These are phyloP conservation scores for Triplophysa siluroides DNA, from an alignment of 2,113 vertebrate species.

Conservation along the genomic window DNA sequence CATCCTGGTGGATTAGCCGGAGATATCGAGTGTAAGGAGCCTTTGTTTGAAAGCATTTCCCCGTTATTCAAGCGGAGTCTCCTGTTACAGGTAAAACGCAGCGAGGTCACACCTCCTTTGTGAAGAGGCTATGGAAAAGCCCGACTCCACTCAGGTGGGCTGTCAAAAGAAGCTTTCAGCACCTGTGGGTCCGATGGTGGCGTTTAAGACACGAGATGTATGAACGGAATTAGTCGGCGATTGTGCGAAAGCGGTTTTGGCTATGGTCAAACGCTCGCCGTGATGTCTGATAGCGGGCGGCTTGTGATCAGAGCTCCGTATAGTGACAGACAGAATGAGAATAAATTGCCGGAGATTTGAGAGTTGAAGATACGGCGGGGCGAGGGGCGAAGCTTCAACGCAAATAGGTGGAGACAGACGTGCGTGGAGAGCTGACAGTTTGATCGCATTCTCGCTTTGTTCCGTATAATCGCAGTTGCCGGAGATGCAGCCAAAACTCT, in stretches of 20 bases:
- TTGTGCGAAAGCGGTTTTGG: too few relatives aligned
- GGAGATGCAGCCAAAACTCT: conserved; percentile 70
- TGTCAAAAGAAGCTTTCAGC: conserved; percentile 58
- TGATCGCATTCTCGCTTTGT: conserved; percentile 74
- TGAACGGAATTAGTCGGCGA: too few relatives aligned
- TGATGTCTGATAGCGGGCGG: conserved; percentile 3
- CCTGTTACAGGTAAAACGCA: conserved; percentile 25
- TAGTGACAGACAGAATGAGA: background rate
- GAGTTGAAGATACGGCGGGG: background rate
- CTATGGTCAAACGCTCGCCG: background rate
- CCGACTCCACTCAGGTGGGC: conserved; percentile 56
- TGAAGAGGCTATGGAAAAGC: conserved; percentile 15
- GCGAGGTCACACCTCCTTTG: conserved; percentile 22
- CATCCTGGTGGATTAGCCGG: background rate
- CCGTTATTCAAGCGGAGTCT: conserved; percentile 8
- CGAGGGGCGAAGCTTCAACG: background rate
- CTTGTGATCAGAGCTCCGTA: background rate
- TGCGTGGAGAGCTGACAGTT: conserved; percentile 57
- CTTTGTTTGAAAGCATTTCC: conserved; percentile 34
- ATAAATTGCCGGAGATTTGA: conserved; percentile 23
- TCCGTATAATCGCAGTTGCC: conserved; percentile 72
- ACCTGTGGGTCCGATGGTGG: conserved; percentile 21
- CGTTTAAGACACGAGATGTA: background rate
- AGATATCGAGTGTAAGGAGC: background rate
- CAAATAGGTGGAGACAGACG: conserved; percentile 61